These are phyloP conservation scores for Drosophila baimaii DNA, from an alignment of 1,140 invertebrate genomes.

Conservation along the genomic window DNA sequence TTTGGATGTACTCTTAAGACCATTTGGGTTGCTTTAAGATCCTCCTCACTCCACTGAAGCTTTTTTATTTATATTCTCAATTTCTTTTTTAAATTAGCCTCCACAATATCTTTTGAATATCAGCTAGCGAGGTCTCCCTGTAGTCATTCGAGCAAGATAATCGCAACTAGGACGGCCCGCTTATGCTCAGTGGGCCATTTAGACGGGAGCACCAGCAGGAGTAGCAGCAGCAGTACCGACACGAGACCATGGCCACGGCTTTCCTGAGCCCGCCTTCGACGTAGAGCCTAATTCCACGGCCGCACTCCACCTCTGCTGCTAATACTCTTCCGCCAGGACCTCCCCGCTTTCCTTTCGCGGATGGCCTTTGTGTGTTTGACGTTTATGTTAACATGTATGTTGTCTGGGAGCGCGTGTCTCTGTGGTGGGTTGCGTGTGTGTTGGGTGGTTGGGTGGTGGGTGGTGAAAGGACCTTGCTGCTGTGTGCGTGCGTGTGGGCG, in stretches of 20 bases:
- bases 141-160: slow-evolving; percentile 53
- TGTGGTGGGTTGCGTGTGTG: slow-evolving; percentile 30
- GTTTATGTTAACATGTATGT: slow-evolving; percentile 82
- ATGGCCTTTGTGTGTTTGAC: slow-evolving; percentile 77
- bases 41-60: no score
- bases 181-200: slow-evolving; percentile 64
- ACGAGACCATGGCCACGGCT: slow-evolving; percentile 42
- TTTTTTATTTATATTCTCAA: no score
- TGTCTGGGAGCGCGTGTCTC: slow-evolving; percentile 69
- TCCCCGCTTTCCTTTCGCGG: slow-evolving; percentile 15
- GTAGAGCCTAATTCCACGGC: slow-evolving; percentile 40
- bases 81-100: no score
- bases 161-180: slow-evolving; percentile 74
- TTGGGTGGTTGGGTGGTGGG: slow-evolving; percentile 15
- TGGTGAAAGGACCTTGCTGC: slow-evolving; percentile 4
- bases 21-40: no score
- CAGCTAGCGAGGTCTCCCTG: slow-evolving; percentile 1
- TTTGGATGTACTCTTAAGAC: no score
- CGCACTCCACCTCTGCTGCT: slow-evolving; percentile 35
- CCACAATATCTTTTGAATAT: background rate
- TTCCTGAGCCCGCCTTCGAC: slow-evolving; percentile 5
- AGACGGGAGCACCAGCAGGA: slow-evolving; percentile 29
- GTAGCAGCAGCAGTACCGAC: slow-evolving; percentile 6
- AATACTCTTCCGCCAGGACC: slow-evolving; percentile 24
- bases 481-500: slow-evolving; percentile 35